Percentiles rank a stretch among this genome's conserved stretches.
Evolutionary conservation across 2,797 vertebrate genomes (phyloP).

Genomic region (Apodemus agrarius): DNA sequence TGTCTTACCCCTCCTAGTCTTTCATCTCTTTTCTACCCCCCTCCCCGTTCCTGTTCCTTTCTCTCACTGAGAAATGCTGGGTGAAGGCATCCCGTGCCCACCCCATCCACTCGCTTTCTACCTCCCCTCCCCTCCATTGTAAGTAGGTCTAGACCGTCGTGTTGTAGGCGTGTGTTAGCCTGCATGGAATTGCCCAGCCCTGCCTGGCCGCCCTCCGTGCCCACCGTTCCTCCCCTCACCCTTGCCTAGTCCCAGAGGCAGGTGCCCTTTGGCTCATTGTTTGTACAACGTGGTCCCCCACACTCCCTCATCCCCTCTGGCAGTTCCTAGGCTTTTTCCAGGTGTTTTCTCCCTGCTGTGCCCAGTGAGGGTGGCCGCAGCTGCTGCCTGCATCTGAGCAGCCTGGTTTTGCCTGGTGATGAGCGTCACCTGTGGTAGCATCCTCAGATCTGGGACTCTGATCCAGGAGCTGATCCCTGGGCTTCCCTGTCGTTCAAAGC

Average conservation of each 20-base stretch:
- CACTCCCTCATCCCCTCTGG: background rate
- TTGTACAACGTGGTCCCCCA: background rate
- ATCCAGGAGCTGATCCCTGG: background rate
- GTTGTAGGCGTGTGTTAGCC: background rate
- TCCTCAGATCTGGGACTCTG: background rate
- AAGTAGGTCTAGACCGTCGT: background rate
- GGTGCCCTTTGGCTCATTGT: constrained; percentile 2
- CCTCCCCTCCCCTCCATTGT: background rate
- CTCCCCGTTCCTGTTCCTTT: too few relatives aligned
- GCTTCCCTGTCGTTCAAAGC: background rate
- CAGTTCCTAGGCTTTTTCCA: background rate
- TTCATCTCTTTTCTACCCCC: background rate
- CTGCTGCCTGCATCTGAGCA: background rate
- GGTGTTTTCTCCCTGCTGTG: constrained; percentile 1
- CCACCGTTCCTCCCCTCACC: too few relatives aligned
- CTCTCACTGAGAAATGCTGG: background rate
- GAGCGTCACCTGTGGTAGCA: background rate
- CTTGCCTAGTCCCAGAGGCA: background rate
- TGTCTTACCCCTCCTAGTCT: background rate
- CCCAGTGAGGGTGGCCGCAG: background rate
- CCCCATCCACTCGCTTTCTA: background rate
- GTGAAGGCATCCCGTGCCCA: too few relatives aligned
- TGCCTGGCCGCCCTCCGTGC: background rate
- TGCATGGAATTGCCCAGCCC: background rate
- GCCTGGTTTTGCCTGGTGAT: background rate